A percentile compares a stretch with the other conserved stretches of the same genome.
These are phyloP conservation scores for Lepisosteus osseus DNA, from an alignment of 2,113 vertebrate genomes.

Conservation along the genomic window DNA sequence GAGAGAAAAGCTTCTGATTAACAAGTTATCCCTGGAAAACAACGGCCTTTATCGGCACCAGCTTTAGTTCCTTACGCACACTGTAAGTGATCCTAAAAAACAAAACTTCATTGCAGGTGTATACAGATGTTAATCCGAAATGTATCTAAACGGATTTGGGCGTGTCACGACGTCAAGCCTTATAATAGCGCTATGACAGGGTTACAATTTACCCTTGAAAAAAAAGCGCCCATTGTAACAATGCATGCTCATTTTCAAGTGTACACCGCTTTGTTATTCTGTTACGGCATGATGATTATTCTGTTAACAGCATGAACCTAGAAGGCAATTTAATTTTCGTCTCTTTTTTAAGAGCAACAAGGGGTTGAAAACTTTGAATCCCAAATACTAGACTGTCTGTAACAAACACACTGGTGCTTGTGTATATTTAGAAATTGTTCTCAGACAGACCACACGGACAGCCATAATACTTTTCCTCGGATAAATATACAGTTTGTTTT, in stretches of 20 bases:
- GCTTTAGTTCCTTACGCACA: constrained; percentile 48
- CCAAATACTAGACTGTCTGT: too few relatives aligned
- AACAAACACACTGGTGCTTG: constrained; percentile 7
- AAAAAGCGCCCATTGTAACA: too few relatives aligned
- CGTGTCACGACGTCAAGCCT: background rate
- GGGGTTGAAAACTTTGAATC: too few relatives aligned
- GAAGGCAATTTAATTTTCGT: too few relatives aligned
- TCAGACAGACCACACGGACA: constrained; percentile 53
- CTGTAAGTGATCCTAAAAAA: constrained; percentile 64
- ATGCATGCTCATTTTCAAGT: too few relatives aligned
- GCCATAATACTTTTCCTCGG: background rate
- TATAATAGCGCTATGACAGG: background rate
- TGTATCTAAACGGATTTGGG: background rate
- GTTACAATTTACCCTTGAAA: background rate
- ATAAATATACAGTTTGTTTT: background rate
- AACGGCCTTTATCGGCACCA: constrained; percentile 44
- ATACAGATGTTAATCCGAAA: constrained; percentile 25
- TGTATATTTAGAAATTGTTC: constrained; percentile 66
- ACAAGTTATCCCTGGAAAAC: constrained; percentile 46
- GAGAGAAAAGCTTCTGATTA: constrained; percentile 39
- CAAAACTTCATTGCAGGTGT: constrained; percentile 57
- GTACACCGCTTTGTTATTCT: too few relatives aligned
- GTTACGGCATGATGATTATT: too few relatives aligned
- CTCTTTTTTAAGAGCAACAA: too few relatives aligned
- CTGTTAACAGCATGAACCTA: too few relatives aligned